Percentiles rank a stretch among this genome's conserved stretches.
Evolutionary conservation across 2,113 vertebrate genomes (phyloP).

Genomic region (Eulemur macaco): DNA sequence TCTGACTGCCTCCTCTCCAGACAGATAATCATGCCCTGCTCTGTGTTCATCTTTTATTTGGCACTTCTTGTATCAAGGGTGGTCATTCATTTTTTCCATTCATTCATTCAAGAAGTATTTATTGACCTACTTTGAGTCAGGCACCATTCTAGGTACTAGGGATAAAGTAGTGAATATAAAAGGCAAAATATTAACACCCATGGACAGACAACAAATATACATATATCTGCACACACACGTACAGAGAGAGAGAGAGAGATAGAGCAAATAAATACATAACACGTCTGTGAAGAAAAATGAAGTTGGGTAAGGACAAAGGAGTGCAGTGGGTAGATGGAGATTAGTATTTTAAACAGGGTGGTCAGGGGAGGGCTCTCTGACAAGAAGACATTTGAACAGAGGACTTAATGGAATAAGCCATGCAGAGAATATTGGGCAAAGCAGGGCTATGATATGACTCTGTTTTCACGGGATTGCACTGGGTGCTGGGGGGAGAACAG

Average conservation of each 20-base stretch:
- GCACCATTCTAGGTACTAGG: not conserved
- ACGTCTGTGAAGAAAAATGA: not conserved
- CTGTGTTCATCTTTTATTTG: not conserved
- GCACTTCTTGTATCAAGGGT: not conserved
- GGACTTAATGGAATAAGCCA: not conserved
- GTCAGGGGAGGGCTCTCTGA: not conserved
- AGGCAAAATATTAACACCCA: not conserved
- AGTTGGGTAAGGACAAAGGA: not conserved
- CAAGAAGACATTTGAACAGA: not conserved
- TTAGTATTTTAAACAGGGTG: not conserved
- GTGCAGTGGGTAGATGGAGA: not conserved
- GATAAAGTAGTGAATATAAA: not conserved
- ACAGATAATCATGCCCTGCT: not conserved
- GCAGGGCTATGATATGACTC: not conserved
- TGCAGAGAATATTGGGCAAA: not conserved
- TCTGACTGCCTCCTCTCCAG: not conserved
- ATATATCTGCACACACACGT: not conserved
- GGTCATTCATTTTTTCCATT: not conserved
- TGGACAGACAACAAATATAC: not conserved
- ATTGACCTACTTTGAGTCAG: not conserved
- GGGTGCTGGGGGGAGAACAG: not conserved
- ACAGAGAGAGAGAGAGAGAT: no score
- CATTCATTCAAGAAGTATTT: slow-evolving; percentile 18
- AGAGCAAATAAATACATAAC: not conserved
- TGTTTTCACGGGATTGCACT: not conserved